Evolutionary conservation across 1,140 invertebrate species (phyloP).

Genomic region (Prorops nasuta): DNA sequence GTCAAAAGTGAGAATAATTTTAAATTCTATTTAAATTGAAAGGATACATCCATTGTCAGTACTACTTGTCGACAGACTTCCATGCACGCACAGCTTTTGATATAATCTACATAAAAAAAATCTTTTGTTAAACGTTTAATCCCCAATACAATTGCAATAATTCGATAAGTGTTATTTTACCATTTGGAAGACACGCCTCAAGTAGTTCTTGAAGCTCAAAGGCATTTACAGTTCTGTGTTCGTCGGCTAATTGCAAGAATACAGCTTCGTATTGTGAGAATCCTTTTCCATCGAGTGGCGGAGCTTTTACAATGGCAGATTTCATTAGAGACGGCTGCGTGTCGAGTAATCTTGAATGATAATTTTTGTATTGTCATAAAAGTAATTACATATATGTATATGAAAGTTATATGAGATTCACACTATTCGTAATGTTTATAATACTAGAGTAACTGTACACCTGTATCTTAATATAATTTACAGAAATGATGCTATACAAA

Average conservation of each 20-base stretch:
- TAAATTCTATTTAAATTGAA: constrained; percentile 31
- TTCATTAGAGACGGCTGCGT: constrained; percentile 71
- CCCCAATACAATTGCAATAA: too few species aligned
- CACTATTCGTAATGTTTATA: too few species aligned
- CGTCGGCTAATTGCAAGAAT: constrained; percentile 86
- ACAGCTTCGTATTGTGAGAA: constrained; percentile 86
- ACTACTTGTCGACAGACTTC: constrained; percentile 90
- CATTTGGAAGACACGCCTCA: constrained; percentile 89
- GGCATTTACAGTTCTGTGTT: constrained; percentile 82
- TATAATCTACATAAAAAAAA: constrained; percentile 69
- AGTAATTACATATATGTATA: too few species aligned
- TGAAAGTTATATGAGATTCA: too few species aligned
- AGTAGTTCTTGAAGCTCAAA: constrained; percentile 90
- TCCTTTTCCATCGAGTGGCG: constrained; percentile 70
- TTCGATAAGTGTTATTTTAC: too few species aligned
- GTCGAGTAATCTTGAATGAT: constrained; percentile 65
- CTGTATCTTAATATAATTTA: too few species aligned
- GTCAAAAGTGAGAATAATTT: constrained; percentile 7
- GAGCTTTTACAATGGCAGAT: constrained; percentile 72
- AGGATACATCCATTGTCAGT: constrained; percentile 81
- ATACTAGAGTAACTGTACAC: too few species aligned
- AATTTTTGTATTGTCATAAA: background rate
- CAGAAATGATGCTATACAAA: too few species aligned
- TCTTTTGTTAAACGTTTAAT: too few species aligned
- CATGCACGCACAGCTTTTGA: constrained; percentile 89